Base-by-base conservation (phyloP, 2,113 vertebrate species). In the Elgaria multicarinata region DNA sequence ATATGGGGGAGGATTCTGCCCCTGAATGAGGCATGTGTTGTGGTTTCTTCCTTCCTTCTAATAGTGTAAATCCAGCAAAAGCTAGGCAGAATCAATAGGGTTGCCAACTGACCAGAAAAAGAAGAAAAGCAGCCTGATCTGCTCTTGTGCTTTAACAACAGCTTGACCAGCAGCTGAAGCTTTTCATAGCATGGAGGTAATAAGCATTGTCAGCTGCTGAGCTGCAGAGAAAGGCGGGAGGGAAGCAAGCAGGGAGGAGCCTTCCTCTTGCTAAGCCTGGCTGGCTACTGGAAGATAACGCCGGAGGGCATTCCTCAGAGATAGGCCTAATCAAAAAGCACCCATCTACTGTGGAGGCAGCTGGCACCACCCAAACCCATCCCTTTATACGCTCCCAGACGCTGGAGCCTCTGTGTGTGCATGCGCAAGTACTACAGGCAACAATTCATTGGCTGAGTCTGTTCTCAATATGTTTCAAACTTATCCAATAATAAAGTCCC, bases 301-400 rank as follows among this genome's bases (percentile, higher is more conserved):
- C 28, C 13, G 1, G 72, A 31, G 72, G 88, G 72, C 2, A 12
- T 44, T n/a, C 36, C 39, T 44, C 50, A 64, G 18, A 84, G 90
- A 91, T 87, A 91, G 36, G 62, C 28, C 72, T 91, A 91, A 91
- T 87, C 86, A 5, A 28, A 46, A 79, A 74, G 50, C 50, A 36
- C 31, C 13, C 74, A 31, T 55, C 36, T 14, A 9, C 79, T 18
- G 8, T n/a, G 39, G 39, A 85, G 46, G 10, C 50, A 3, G 55
- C 33, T 13, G 62, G 50, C 50, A 36, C 62, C 50, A 24, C 79
- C 81, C 78, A 71, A 77, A 24, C 8, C 50, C 64, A 10, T 33
- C 84, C n/a, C 6, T 2, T n/a, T n/a, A 66, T 20, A 36, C 7
- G 36, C 66, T 31, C 39, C 10, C 18, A 36, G 6, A 9, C 82